phyloP scores from a whole-genome alignment of 2,797 vertebrate species.

The Anguilla marmorata region DNA sequence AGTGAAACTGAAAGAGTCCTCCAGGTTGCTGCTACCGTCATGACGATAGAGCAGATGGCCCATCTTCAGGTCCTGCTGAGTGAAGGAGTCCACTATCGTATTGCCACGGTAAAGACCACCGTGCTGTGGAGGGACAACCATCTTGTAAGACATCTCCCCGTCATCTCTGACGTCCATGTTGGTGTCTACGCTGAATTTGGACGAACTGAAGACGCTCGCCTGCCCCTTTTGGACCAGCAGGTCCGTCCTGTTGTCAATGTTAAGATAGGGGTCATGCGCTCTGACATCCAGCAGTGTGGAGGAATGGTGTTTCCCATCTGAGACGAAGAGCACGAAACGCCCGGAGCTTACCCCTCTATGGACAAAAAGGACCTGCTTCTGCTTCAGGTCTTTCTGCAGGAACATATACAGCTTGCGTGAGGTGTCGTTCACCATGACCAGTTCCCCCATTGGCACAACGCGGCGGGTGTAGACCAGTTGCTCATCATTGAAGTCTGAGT shows the following conservation, averaged over 20 bases:
- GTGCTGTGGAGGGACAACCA: constrained; percentile 70
- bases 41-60: constrained; percentile 76
- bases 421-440: constrained; percentile 81
- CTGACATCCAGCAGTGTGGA: constrained; percentile 83
- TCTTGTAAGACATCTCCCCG: constrained; percentile 68
- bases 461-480: constrained; percentile 80
- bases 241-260: constrained; percentile 77
- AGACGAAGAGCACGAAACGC: constrained; percentile 86
- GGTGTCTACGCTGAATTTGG: constrained; percentile 79
- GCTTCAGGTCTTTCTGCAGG: constrained; percentile 77
- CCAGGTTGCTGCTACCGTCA: constrained; percentile 71
- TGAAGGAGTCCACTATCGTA: constrained; percentile 68
- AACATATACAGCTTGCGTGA: constrained; percentile 83
- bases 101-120: constrained; percentile 72
- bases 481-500: constrained; percentile 83
- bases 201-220: constrained; percentile 64
- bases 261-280: constrained; percentile 81
- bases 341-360: constrained; percentile 78
- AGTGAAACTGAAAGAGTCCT: constrained; percentile 76
- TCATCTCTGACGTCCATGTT: constrained; percentile 84
- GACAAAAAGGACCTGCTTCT: constrained; percentile 80
- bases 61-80: constrained; percentile 73
- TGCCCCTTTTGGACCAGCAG: constrained; percentile 82
- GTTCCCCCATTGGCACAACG: constrained; percentile 86
- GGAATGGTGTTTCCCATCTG: constrained; percentile 83